phyloP scores from a whole-genome alignment of 2,113 vertebrate genomes.

The Notechis scutatus region DNA sequence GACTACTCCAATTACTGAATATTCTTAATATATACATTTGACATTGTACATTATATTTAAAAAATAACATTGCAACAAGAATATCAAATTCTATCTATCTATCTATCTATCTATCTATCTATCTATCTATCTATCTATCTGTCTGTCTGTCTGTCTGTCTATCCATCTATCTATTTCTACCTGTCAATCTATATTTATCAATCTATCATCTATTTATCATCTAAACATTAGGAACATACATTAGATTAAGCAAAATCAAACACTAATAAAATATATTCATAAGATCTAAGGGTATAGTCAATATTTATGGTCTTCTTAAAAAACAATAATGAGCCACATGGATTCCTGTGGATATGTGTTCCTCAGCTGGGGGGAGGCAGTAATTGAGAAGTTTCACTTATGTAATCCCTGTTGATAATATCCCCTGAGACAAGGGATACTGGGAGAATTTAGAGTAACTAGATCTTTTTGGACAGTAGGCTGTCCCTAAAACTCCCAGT shows the following conservation, averaged over 20 bases:
- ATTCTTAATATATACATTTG: not conserved
- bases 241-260: not conserved
- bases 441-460: not conserved
- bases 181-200: not conserved
- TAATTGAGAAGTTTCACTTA: not conserved
- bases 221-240: not conserved
- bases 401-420: not conserved
- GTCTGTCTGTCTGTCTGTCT: not conserved
- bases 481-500: not conserved
- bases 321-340: not conserved
- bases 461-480: not conserved
- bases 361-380: not conserved
- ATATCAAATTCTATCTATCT: not conserved
- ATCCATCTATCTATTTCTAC: not conserved
- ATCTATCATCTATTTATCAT: not conserved
- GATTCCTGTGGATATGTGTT: not conserved
- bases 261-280: not conserved
- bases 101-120: not conserved
- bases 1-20: not conserved
- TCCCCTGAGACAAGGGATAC: not conserved
- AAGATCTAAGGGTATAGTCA: not conserved
- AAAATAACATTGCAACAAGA: not conserved
- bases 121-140: not conserved
- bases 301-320: not conserved
- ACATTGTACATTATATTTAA: not conserved